These are phyloP conservation scores for Danaus plexippus DNA, from an alignment of 1,140 invertebrate species.

Conservation along the genomic window DNA sequence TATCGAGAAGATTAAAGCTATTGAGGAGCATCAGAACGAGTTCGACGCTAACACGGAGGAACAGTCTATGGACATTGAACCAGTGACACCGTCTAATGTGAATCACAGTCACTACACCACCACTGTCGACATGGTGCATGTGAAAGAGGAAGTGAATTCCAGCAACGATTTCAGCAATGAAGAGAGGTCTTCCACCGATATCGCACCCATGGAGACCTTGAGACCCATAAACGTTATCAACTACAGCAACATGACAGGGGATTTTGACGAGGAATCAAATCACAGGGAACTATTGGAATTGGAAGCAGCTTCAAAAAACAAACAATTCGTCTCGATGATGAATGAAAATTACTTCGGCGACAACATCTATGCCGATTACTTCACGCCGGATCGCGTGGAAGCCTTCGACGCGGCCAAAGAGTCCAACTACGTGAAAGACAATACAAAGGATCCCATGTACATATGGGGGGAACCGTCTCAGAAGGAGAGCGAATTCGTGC, in stretches of 20 bases:
- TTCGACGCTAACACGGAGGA: slow-evolving; percentile 62
- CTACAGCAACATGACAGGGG: slow-evolving; percentile 50
- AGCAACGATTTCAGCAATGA: slow-evolving; percentile 58
- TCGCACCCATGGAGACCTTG: slow-evolving; percentile 44
- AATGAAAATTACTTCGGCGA: slow-evolving; percentile 66
- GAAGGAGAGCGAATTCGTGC: slow-evolving; percentile 59
- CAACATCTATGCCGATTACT: slow-evolving; percentile 64
- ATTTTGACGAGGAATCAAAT: slow-evolving; percentile 53
- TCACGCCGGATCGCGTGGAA: slow-evolving; percentile 61
- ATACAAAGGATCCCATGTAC: slow-evolving; percentile 47
- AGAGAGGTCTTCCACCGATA: slow-evolving; percentile 29
- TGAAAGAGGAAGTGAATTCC: slow-evolving; percentile 57
- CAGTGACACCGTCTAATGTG: slow-evolving; percentile 35
- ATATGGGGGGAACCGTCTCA: slow-evolving; percentile 60
- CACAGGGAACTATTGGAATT: slow-evolving; percentile 51
- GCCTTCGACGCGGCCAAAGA: slow-evolving; percentile 59
- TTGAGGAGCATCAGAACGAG: slow-evolving; percentile 34
- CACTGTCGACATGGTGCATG: slow-evolving; percentile 35
- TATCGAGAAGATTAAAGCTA: slow-evolving; percentile 68
- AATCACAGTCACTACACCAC: slow-evolving; percentile 28
- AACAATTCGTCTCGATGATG: slow-evolving; percentile 64
- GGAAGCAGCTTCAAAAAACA: slow-evolving; percentile 55
- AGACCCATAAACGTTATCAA: slow-evolving; percentile 63
- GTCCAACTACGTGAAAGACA: slow-evolving; percentile 36
- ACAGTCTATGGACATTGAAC: slow-evolving; percentile 61